Conservation (phyloP, 2,797 vertebrate genomes). For the Morelia viridis region DNA sequence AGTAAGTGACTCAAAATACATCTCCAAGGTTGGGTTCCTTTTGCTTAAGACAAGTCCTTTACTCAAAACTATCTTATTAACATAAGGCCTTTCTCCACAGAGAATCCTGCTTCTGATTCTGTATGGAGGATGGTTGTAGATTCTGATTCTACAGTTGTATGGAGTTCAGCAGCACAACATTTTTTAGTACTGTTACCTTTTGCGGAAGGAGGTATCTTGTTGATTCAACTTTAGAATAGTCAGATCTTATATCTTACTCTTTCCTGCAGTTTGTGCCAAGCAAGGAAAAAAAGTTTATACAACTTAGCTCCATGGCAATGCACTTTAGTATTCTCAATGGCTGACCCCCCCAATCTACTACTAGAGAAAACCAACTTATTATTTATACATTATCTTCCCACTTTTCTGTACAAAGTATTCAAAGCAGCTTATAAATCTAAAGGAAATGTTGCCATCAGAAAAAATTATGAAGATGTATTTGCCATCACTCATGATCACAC, state of each 20-base stretch:
- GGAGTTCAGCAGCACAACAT: not conserved
- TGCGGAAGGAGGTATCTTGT: not conserved
- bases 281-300: not conserved
- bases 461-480: not conserved
- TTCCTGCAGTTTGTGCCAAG: not conserved
- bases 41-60: not conserved
- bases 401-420: not conserved
- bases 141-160: not conserved
- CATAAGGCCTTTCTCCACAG: not conserved
- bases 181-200: not conserved
- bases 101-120: not conserved
- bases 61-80: not conserved
- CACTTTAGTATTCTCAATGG: not conserved
- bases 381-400: not conserved
- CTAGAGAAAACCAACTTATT: not conserved
- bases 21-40: not conserved
- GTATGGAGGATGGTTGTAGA: not conserved
- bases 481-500: not conserved
- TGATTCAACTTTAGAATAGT: not conserved
- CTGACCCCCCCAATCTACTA: not conserved
- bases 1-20: not conserved
- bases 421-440: not conserved
- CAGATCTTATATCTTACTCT: not conserved
- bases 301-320: not conserved
- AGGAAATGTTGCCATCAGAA: not conserved